Conservation (phyloP, 1,140 invertebrate genomes). For the Macrocentrus cingulum region DNA sequence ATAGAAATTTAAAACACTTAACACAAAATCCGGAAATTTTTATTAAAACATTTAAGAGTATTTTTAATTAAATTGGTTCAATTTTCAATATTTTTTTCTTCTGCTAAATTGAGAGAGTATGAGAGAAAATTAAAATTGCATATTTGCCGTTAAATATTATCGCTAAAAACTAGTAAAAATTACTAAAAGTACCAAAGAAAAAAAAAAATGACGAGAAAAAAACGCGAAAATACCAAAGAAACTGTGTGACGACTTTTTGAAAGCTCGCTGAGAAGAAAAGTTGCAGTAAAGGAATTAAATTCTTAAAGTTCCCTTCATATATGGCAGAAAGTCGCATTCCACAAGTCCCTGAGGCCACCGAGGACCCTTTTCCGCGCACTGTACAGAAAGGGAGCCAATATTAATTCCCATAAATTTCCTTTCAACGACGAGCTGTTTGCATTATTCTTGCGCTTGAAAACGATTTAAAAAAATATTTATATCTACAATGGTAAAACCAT, state of each 20-base stretch:
- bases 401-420: constrained; percentile 62
- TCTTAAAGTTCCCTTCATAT: constrained; percentile 58
- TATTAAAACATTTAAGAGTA: too few species aligned
- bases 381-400: constrained; percentile 57
- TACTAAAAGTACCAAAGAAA: neutral
- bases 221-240: constrained; percentile 16
- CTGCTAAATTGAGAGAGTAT: too few species aligned
- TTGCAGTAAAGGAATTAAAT: constrained; percentile 54
- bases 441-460: neutral
- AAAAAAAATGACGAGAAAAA: neutral
- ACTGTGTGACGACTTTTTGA: constrained; percentile 23
- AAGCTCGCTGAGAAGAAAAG: constrained; percentile 12
- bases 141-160: neutral
- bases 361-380: constrained; percentile 32
- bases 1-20: too few species aligned
- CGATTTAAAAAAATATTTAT: neutral
- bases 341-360: constrained; percentile 44
- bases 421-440: constrained; percentile 52
- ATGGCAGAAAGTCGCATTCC: constrained; percentile 57
- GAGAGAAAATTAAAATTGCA: constrained; percentile 27
- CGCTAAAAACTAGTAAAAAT: neutral
- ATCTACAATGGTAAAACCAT: too few species aligned
- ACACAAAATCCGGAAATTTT: too few species aligned
- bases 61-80: too few species aligned
- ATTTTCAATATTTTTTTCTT: too few species aligned